Base-by-base conservation (phyloP, 2,797 vertebrate species). In the Sciaenops ocellatus region DNA sequence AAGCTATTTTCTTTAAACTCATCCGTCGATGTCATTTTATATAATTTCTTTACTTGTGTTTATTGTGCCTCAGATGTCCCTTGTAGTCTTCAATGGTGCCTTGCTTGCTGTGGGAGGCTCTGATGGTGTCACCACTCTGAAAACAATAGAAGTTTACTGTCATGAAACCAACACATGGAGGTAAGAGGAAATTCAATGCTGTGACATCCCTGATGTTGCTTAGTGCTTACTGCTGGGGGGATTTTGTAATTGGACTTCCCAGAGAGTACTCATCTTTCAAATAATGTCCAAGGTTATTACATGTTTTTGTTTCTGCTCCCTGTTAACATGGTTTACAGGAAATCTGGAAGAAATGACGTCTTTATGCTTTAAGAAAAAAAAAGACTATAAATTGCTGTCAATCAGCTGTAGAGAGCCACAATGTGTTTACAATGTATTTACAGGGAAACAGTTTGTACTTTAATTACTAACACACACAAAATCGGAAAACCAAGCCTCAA, bases 31-130 rank as follows among this genome's bases (percentile, higher is more conserved):
- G 15, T 22, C 2, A 28, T 64, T 18, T 61, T 1, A 17, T 51
- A 20, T 17, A 11, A 42, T 15, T 46, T 3, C 64, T 8, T 76
- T 5, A 62, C 38, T 69, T n/a, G 28, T 69, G 3, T 62, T 17
- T 22, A 1, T 65, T 22, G 16, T 70, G 2, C 20, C 42, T 69
- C 65, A 95, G 93, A 77, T 90, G 76, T 95, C 90, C 6, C 90
- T 95, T 1, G 85, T 83, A 0, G 82, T 91, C 18, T 93, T 95
- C 67, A 91, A 85, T 6, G 91, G 85, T 12, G 59, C 55, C 20
- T 59, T 96, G 79, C 65, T 95, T 78, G 93, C 94, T 17, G 82
- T 91, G 0, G 93, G 95, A 47, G 94, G 93, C 30, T 91, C 71
- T 20, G 94, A 95, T 24, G 94, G 91, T 5, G 30, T 87, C 44